Percentiles rank a stretch among this genome's conserved stretches.
Conservation (phyloP, 1,140 invertebrate species). For the Rhopalosiphum maidis region DNA sequence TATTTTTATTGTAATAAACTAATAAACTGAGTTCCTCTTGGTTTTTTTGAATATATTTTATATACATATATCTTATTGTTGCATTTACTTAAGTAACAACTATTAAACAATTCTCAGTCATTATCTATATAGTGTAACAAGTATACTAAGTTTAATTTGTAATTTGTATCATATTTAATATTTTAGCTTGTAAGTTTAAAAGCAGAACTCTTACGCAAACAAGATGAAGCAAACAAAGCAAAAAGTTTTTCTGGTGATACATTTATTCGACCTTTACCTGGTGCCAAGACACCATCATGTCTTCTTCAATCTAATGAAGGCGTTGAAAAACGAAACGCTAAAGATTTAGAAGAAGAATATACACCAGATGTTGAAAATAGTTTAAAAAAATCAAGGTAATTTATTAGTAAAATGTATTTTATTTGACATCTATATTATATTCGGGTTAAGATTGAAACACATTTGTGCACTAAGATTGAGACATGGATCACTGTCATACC, state of each 20-base stretch:
- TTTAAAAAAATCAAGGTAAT: slow-evolving; percentile 70
- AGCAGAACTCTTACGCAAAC: slow-evolving; percentile 79
- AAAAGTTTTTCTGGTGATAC: slow-evolving; percentile 66
- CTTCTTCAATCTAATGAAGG: slow-evolving; percentile 62
- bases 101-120: neutral
- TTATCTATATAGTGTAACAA: neutral
- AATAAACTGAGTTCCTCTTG: too few relatives aligned
- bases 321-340: slow-evolving; percentile 64
- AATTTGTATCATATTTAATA: slow-evolving; percentile 26
- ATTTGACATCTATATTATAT: neutral
- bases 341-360: slow-evolving; percentile 66
- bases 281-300: slow-evolving; percentile 60
- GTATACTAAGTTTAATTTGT: neutral
- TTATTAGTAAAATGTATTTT: neutral
- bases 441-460: too few relatives aligned
- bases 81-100: neutral
- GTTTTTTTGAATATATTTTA: too few relatives aligned
- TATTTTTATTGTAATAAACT: too few relatives aligned
- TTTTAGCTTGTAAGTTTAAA: slow-evolving; percentile 72
- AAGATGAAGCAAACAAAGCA: slow-evolving; percentile 74
- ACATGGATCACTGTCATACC: too few relatives aligned
- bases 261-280: slow-evolving; percentile 63
- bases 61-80: neutral
- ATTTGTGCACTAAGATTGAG: too few relatives aligned
- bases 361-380: slow-evolving; percentile 68